These are phyloP conservation scores for Pampusana beccarii DNA, from an alignment of 2,113 vertebrate genomes.

Conservation along the genomic window DNA sequence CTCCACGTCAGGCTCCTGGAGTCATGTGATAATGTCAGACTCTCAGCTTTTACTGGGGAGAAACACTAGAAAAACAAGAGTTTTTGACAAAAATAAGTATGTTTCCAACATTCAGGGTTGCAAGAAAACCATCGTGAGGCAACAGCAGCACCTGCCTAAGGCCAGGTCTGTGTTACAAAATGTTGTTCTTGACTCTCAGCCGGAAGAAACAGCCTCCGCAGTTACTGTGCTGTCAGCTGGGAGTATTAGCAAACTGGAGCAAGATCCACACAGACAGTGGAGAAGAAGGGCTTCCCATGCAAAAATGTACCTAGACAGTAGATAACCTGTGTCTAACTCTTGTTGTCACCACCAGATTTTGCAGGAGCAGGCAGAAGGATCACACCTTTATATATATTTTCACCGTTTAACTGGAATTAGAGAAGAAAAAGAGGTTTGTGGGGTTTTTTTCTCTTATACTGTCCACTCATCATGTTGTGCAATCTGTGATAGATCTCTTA, in stretches of 20 bases:
- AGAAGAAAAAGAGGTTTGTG: neutral
- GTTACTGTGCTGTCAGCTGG: neutral
- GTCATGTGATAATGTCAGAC: neutral
- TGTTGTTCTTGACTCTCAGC: neutral
- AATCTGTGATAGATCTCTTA: neutral
- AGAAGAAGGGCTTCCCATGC: neutral
- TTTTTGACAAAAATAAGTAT: neutral
- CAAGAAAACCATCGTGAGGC: neutral
- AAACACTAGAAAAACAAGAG: neutral
- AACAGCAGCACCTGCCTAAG: neutral
- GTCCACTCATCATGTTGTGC: neutral
- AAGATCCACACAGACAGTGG: neutral
- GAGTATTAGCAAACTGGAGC: neutral
- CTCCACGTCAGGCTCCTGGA: neutral
- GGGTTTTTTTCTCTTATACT: neutral
- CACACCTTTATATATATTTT: neutral
- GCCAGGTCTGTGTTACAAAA: neutral
- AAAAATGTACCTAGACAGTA: neutral
- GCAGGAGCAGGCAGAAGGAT: neutral
- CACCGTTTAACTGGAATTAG: neutral
- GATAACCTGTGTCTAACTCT: neutral
- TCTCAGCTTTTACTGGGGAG: neutral
- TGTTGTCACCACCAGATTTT: neutral
- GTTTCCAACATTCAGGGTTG: neutral
- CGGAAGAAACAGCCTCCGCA: neutral